Percentiles rank a stretch among this genome's conserved stretches.
Conservation (phyloP, 2,113 vertebrate genomes). For the Sturnira hondurensis region DNA sequence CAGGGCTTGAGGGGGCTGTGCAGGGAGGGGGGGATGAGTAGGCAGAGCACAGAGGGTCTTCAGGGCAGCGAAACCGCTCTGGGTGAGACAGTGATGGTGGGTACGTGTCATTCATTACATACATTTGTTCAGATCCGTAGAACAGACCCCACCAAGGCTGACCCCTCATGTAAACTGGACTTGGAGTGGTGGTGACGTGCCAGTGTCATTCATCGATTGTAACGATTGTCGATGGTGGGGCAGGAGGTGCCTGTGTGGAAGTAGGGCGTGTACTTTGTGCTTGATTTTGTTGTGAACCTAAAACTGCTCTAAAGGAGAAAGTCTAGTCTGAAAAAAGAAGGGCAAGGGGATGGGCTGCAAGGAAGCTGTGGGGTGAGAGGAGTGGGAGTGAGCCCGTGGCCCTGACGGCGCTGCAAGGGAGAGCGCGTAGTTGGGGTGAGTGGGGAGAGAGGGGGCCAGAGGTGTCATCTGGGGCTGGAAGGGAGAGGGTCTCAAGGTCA, state of each 20-base stretch:
- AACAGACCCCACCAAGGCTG: neutral
- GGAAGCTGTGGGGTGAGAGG: neutral
- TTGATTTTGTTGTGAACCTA: neutral
- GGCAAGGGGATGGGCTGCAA: neutral
- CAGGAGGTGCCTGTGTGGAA: neutral
- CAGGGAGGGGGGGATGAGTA: neutral
- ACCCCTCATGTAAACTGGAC: neutral
- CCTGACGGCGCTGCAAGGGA: too few species aligned
- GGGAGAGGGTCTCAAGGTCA: neutral
- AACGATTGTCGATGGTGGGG: neutral
- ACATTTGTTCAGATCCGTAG: neutral
- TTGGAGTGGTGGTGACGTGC: neutral
- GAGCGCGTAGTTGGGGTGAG: neutral
- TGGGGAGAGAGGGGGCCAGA: too few species aligned
- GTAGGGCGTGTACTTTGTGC: neutral
- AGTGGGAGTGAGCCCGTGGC: neutral
- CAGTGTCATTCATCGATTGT: rapidly evolving
- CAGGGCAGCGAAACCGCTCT: neutral
- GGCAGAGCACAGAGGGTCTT: neutral
- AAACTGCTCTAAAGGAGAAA: neutral
- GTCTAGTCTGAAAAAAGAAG: neutral
- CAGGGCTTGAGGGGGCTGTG: neutral
- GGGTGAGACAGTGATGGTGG: rapidly evolving
- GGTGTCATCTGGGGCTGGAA: neutral
- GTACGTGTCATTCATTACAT: neutral